These are phyloP conservation scores for Drosophila algonquin DNA, from an alignment of 2,888 invertebrate species.

Conservation along the genomic window DNA sequence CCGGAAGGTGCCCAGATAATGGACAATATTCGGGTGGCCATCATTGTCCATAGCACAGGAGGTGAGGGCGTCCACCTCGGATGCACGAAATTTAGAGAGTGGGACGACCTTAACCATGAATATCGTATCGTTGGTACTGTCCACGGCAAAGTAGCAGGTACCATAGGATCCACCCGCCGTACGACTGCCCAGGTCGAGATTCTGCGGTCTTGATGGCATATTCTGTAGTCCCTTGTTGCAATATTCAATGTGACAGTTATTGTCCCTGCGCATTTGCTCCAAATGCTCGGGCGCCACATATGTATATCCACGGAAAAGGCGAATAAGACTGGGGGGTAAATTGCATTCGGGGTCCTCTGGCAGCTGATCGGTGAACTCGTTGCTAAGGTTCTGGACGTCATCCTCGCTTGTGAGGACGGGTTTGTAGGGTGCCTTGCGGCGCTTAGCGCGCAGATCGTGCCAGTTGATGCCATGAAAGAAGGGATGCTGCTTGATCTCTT, in stretches of 20 bases:
- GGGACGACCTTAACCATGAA: conserved; percentile 79
- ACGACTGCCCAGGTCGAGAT: conserved; percentile 67
- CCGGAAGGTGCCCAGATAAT: conserved; percentile 92
- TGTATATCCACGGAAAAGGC: conserved; percentile 95
- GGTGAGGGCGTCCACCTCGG: conserved; percentile 91
- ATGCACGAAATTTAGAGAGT: conserved; percentile 72
- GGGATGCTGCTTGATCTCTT: conserved; percentile 94
- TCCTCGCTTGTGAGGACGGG: conserved; percentile 94
- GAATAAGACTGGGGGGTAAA: conserved; percentile 92
- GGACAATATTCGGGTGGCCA: conserved; percentile 88
- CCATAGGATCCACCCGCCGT: conserved; percentile 74
- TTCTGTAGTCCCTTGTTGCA: conserved; percentile 74
- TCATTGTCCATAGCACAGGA: conserved; percentile 91
- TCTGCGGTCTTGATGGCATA: conserved; percentile 70
- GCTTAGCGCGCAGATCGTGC: conserved; percentile 91
- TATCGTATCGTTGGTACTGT: conserved; percentile 58
- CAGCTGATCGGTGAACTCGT: conserved; percentile 96
- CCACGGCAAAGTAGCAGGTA: conserved; percentile 74
- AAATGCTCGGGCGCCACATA: conserved; percentile 92
- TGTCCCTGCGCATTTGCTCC: conserved; percentile 60
- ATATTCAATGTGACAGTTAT: conserved; percentile 71
- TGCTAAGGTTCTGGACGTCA: conserved; percentile 98
- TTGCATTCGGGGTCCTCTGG: conserved; percentile 96
- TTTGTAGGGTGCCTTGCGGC: conserved; percentile 93
- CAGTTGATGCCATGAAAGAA: conserved; percentile 94